Conservation (phyloP, 2,113 vertebrate genomes). For the Lepidothrix coronata region DNA sequence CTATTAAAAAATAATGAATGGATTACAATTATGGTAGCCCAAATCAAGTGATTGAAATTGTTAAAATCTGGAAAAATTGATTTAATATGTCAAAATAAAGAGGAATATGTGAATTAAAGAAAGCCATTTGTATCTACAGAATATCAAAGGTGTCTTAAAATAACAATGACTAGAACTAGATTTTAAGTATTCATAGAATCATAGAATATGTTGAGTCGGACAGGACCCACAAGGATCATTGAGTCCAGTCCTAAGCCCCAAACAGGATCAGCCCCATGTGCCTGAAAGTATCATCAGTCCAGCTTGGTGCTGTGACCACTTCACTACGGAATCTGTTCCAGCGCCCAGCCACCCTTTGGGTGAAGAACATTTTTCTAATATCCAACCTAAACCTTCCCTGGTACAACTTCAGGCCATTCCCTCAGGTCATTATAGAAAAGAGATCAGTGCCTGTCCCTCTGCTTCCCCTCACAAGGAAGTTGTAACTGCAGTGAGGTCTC, state of each 20-base stretch:
- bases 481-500: neutral
- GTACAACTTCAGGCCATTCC: neutral
- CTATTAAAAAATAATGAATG: neutral
- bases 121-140: neutral
- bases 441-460: neutral
- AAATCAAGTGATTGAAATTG: neutral
- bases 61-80: rapidly evolving
- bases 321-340: neutral
- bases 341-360: neutral
- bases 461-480: neutral
- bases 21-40: neutral
- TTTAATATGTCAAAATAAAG: neutral
- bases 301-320: neutral
- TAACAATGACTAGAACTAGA: neutral
- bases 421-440: neutral
- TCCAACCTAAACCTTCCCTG: neutral
- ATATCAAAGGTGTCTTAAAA: neutral
- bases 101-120: neutral
- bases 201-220: neutral
- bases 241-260: neutral
- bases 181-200: neutral
- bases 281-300: neutral
- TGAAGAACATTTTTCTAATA: neutral
- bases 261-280: neutral
- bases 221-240: neutral